Base-by-base conservation (phyloP, 2,888 invertebrate genomes). In the Incurvaria masculella region DNA sequence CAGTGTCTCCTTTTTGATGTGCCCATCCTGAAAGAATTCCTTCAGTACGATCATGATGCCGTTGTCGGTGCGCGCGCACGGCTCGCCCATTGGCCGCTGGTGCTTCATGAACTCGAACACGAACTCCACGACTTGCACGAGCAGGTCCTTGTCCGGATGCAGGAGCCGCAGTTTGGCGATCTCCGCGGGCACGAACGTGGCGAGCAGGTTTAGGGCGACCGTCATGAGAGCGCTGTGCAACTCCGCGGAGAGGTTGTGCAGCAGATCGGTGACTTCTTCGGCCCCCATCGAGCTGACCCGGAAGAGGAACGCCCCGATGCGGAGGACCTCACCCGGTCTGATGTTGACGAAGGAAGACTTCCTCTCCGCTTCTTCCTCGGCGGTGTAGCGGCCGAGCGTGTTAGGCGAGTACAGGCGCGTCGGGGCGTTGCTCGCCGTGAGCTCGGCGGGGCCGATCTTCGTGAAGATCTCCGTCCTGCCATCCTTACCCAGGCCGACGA, bases 11-110 rank as follows among this genome's bases (percentile, higher is more conserved):
- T 67, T 65, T 5, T 68, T 62, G 4, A 79, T 61, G 1, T 61
- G 54, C 0, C 79, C 79, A 17, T 78, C 69, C 56, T 73, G 72
- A 59, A 79, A 78, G 54, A 78, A 78, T 51, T 74, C 71, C 51
- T 66, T 70, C 8, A 79, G 49, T 1, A 74, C 63, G 14, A 68
- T 57, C 1, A 66, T 49, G n/a, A 78, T 70, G 2, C 68, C 65
- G 26, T 69, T 69, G 47, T 79, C 78, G 1, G 56, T 58, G 1
- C 68, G 61, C 1, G 56, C 51, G 48, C 62, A 60, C 0, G 65
- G 50, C 2, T 72, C 69, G 0, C 76, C 76, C 0, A 78, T 52
- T 3, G 75, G 75, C 47, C 72, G 62, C 21, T 69, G 21, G 4
- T 66, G 67, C 55, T 71, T 73, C 63, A 79, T 59, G 46, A 72